Conservation (phyloP, 2,113 vertebrate species). For the Phaethornis superciliosus region DNA sequence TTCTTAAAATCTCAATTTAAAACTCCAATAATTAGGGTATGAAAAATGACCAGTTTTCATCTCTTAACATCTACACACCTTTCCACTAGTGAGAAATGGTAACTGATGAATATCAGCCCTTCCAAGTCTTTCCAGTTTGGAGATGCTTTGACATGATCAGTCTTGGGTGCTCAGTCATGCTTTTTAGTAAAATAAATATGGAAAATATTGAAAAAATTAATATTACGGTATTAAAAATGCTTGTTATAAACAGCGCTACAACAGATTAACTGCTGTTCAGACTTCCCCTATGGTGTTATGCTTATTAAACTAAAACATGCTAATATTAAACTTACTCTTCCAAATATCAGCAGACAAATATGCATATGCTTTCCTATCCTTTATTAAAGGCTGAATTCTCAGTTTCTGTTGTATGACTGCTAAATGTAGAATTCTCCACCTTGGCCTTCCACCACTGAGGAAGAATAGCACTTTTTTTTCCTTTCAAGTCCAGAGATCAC, state of each 20-base stretch:
- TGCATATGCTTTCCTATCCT: not conserved
- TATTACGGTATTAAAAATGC: not conserved
- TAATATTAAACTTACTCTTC: not conserved
- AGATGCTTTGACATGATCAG: not conserved
- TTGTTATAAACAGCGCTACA: not conserved
- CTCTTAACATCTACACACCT: not conserved
- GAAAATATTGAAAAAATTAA: not conserved
- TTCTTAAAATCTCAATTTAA: not conserved
- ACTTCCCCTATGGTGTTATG: not conserved
- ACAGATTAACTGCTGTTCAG: not conserved
- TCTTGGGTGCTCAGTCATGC: not conserved
- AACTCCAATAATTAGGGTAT: not conserved
- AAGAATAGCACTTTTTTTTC: not conserved
- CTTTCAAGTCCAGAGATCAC: not conserved
- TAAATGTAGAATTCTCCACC: rapidly evolving
- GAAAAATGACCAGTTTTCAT: not conserved
- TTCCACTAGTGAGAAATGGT: not conserved
- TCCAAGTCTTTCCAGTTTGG: not conserved
- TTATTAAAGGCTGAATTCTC: not conserved
- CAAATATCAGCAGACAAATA: not conserved
- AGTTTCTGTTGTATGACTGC: not conserved
- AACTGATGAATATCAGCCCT: not conserved
- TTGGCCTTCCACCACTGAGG: rapidly evolving
- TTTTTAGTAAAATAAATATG: not conserved
- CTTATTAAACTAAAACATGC: not conserved